phyloP scores from a whole-genome alignment of 2,113 vertebrate species.

The Microcebus lehilahytsara region DNA sequence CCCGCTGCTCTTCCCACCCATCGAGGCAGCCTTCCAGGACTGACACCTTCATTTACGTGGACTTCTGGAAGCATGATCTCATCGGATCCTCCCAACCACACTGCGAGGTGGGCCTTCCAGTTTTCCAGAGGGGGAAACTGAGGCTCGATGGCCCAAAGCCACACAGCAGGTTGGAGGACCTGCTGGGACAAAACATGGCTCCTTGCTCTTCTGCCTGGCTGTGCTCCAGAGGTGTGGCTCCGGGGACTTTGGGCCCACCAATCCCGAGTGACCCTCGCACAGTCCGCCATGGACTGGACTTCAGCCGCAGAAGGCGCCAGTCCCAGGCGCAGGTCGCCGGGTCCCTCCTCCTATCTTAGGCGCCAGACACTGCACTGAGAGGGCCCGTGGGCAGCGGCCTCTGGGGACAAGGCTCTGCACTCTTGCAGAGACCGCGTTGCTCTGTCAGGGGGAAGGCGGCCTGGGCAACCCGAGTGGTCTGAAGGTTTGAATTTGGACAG shows the following conservation, averaged over 20 bases:
- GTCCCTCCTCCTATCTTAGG: not conserved
- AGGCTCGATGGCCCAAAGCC: not conserved
- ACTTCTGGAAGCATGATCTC: not conserved
- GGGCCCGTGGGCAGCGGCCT: not conserved
- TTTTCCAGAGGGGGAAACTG: not conserved
- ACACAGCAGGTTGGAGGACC: not conserved
- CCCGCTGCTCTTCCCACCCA: too few species aligned
- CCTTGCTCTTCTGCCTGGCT: not conserved
- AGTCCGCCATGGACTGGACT: not conserved
- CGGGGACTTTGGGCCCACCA: accelerated
- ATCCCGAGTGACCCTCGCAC: not conserved
- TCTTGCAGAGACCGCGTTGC: not conserved
- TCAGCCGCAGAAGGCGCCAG: not conserved
- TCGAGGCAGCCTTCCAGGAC: not conserved
- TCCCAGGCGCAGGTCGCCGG: not conserved
- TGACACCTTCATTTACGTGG: not conserved
- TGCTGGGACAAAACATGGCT: not conserved
- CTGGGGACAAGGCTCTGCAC: not conserved
- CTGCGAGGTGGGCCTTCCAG: accelerated
- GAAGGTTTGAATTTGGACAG: not conserved
- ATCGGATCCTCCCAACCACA: not conserved
- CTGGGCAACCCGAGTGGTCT: not conserved
- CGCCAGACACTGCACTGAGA: not conserved
- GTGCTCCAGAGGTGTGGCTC: not conserved
- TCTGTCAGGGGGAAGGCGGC: not conserved